Base-by-base conservation (phyloP, 1,140 invertebrate genomes). In the Carcinoscorpius rotundicauda region DNA sequence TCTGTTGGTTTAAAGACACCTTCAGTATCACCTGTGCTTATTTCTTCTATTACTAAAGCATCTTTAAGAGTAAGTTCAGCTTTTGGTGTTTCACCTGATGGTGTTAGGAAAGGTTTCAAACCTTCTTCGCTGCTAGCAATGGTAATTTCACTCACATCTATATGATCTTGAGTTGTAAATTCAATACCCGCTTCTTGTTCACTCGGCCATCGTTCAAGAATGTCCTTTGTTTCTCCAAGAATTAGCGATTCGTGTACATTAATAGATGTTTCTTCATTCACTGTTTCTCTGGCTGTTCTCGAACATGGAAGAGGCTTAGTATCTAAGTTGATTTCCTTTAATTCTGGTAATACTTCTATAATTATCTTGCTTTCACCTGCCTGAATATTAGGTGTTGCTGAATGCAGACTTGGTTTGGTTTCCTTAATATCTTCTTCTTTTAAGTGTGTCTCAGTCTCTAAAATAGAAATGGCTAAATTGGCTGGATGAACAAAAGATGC, bases 401-500 rank as follows among this genome's bases (percentile, higher is more conserved):
- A 29, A 29, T 29, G 29, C 29, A 29, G 29, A 29, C 29, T 29
- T 29, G 29, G 29, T 29, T 29, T 29, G 29, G 29, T 29, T 29
- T 29, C 29, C 29, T 29, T 29, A 29, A 29, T 29, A 29, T 72
- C 74, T 64, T 76, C 73, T 76, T 86, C 85, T 52, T 80, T 81
- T 74, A 66, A 62, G 51, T 53, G 49, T n/a, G 60, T 55, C 61
- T 66, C 67, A 6, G 60, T 69, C 60, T 70, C 61, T 9, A 49
- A 58, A 8, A 71, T 52, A 6, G 64, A 55, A 49, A 71, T 9
- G 8, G 64, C 65, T 57, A 65, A 55, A 51, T 69, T 63, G 8
- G 69, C 61, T 4, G 60, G 49, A 5, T 64, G 55, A 8, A 49
- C n/a, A 10, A 8, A 9, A 51, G 29, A 55, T 9, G 69, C 69